Evolutionary conservation across 2,113 vertebrate species (phyloP).

Genomic region (Poeciliopsis occidentalis): DNA sequence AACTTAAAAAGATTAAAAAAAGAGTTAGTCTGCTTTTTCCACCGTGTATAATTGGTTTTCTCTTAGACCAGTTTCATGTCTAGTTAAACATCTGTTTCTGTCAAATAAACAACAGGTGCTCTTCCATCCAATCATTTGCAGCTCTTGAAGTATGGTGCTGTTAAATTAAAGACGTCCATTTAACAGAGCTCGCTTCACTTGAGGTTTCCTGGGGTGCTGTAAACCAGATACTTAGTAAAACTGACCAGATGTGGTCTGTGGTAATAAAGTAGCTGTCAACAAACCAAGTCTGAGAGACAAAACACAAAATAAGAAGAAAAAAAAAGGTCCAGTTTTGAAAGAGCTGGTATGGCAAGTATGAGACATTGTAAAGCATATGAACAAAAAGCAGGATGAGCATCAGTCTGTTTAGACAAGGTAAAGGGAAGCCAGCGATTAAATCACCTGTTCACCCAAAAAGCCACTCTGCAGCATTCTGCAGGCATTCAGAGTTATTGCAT

Average conservation of each 20-base stretch:
- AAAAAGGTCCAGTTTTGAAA: neutral
- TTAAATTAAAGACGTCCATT: constrained; percentile 41
- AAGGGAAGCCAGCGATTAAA: constrained; percentile 15
- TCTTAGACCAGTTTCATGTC: constrained; percentile 1
- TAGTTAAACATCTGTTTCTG: constrained; percentile 39
- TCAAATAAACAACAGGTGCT: constrained; percentile 9
- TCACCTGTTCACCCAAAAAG: constrained; percentile 25
- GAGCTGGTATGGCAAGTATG: constrained; percentile 7
- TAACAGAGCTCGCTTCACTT: constrained; percentile 34
- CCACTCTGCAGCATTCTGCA: constrained; percentile 15
- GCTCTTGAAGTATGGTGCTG: constrained; percentile 27
- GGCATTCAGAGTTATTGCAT: constrained; percentile 3
- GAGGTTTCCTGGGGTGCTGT: constrained; percentile 24
- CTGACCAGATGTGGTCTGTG: constrained; percentile 29
- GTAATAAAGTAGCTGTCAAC: neutral
- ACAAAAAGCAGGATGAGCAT: neutral
- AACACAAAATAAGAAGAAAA: neutral
- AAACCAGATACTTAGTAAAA: constrained; percentile 36
- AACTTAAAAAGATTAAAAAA: neutral
- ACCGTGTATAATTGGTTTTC: neutral
- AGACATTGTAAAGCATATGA: neutral
- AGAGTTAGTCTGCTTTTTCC: neutral
- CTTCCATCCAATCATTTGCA: constrained; percentile 18
- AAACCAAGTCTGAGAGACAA: constrained; percentile 1
- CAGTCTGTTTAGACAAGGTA: neutral